Evolutionary conservation across 2,113 vertebrate species (phyloP).

Genomic region (Ophiodon elongatus): DNA sequence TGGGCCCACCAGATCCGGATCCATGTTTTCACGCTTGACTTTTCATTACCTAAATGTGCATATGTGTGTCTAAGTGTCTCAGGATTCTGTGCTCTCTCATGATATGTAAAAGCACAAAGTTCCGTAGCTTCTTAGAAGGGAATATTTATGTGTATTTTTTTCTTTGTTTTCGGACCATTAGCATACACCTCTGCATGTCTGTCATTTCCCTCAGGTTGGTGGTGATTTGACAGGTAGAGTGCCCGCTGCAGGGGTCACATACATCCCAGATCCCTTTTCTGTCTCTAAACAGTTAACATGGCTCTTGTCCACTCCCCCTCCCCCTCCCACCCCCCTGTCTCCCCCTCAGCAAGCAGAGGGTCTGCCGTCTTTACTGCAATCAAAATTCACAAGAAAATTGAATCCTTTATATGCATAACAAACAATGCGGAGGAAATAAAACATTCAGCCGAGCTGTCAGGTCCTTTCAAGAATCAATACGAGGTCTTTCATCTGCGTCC

Average conservation of each 20-base stretch:
- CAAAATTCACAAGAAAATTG: conserved; percentile 84
- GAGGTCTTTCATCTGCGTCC: conserved; percentile 84
- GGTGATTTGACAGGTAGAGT: conserved; percentile 44
- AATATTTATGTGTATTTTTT: conserved; percentile 5
- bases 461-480: conserved; percentile 86
- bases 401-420: conserved; percentile 86
- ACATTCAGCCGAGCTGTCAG: conserved; percentile 86
- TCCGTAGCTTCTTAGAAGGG: conserved; percentile 20
- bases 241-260: conserved; percentile 51
- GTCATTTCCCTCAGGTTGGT: conserved; percentile 36
- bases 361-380: conserved; percentile 75
- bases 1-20: conserved; percentile 80
- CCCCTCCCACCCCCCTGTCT: too few relatives aligned
- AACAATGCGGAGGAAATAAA: conserved; percentile 85
- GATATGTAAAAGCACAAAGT: conserved; percentile 28
- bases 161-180: conserved; percentile 43
- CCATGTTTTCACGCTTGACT: conserved; percentile 79
- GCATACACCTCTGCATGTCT: conserved; percentile 40
- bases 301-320: conserved; percentile 44
- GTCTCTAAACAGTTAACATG: conserved; percentile 61
- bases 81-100: conserved; percentile 26
- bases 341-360: conserved; percentile 55
- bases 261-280: conserved; percentile 49
- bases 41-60: conserved; percentile 74
- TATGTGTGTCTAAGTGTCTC: conserved; percentile 41